Percentiles rank a stretch among this genome's conserved stretches.
These are phyloP conservation scores for Calephelis perditalis DNA, from an alignment of 2,888 invertebrate genomes.

Conservation along the genomic window DNA sequence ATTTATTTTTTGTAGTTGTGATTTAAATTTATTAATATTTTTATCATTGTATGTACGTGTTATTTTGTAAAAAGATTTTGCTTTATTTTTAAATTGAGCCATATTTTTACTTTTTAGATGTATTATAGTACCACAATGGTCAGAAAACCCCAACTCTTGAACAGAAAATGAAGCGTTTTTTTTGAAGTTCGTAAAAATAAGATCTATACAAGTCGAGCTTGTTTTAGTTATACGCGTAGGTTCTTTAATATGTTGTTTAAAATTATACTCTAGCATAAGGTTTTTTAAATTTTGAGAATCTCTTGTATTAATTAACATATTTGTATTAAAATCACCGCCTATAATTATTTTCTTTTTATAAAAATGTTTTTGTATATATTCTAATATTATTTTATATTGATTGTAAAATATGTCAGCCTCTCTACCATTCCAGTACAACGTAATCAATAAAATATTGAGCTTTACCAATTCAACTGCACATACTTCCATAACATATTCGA, in stretches of 20 bases:
- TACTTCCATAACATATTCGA: too few species aligned
- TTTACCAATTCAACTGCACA: too few species aligned
- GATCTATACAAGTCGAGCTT: neutral
- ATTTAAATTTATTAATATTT: neutral
- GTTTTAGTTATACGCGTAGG: neutral
- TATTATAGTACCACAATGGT: neutral
- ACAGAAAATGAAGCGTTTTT: neutral
- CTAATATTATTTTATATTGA: too few species aligned
- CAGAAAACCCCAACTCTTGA: neutral
- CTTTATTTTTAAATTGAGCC: neutral
- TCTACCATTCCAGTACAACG: too few species aligned
- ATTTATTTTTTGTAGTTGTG: neutral
- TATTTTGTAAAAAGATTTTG: neutral
- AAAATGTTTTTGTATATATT: too few species aligned
- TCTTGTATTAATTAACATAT: too few species aligned
- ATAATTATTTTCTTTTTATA: too few species aligned
- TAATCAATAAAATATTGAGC: too few species aligned
- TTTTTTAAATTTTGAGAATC: too few species aligned
- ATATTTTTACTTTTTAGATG: neutral
- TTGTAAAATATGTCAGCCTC: too few species aligned
- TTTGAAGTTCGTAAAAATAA: neutral
- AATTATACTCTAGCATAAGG: too few species aligned
- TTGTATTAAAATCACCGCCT: too few species aligned
- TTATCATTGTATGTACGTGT: neutral
- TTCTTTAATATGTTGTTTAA: neutral